Conservation (phyloP, 2,888 invertebrate genomes). For the Embidobia sp. region DNA sequence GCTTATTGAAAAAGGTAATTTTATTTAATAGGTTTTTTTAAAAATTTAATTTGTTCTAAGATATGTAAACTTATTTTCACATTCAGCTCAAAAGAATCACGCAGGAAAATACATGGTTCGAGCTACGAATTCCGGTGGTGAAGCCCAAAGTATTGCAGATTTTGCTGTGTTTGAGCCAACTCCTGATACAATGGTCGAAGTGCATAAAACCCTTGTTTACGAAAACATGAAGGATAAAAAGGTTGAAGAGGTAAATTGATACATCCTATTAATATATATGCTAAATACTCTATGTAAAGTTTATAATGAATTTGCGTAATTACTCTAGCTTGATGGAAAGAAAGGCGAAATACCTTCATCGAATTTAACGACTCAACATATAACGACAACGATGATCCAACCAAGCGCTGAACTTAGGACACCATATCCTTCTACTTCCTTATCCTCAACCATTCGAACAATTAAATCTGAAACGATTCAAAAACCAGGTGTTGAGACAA, state of each 20-base stretch:
- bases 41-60: too few relatives aligned
- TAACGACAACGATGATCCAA: slow-evolving; percentile 76
- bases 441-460: slow-evolving; percentile 71
- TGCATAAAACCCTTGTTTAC: slow-evolving; percentile 86
- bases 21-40: neutral
- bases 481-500: slow-evolving; percentile 61
- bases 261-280: too few relatives aligned
- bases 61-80: too few relatives aligned
- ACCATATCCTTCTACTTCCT: slow-evolving; percentile 69
- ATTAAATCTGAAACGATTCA: slow-evolving; percentile 71
- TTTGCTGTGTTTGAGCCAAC: slow-evolving; percentile 88
- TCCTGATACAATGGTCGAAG: slow-evolving; percentile 86
- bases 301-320: slow-evolving; percentile 27
- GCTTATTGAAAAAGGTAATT: slow-evolving; percentile 87
- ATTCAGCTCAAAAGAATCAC: slow-evolving; percentile 85
- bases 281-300: too few relatives aligned
- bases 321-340: slow-evolving; percentile 74
- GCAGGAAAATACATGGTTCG: slow-evolving; percentile 90
- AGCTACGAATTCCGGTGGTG: slow-evolving; percentile 89
- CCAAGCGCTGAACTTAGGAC: slow-evolving; percentile 75
- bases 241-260: slow-evolving; percentile 74
- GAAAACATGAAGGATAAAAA: slow-evolving; percentile 82
- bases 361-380: slow-evolving; percentile 75
- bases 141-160: slow-evolving; percentile 91
- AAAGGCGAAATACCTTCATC: slow-evolving; percentile 76